These are phyloP conservation scores for Agelastica alni DNA, from an alignment of 2,888 invertebrate species.

Conservation along the genomic window DNA sequence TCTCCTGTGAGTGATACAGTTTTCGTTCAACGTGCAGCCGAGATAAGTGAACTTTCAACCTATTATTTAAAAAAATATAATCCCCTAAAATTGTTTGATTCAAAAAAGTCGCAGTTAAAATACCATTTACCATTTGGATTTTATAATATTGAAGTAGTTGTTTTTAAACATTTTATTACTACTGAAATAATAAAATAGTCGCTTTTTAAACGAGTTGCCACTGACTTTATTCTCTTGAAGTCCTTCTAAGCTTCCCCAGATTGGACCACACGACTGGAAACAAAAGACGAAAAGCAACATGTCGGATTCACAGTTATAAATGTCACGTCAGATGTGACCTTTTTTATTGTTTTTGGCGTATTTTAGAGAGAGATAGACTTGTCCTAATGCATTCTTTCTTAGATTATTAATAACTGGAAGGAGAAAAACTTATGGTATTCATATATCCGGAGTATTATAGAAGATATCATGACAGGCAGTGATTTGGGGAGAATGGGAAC, in stretches of 20 bases:
- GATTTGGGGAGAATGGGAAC: constrained; percentile 45
- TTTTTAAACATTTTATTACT: too few species aligned
- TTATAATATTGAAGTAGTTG: too few species aligned
- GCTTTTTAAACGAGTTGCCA: constrained; percentile 7
- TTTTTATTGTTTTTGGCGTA: constrained; percentile 52
- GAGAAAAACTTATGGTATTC: constrained; percentile 40
- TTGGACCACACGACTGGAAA: constrained; percentile 45
- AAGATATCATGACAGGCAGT: constrained; percentile 45
- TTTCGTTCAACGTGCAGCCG: too few species aligned
- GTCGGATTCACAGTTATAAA: constrained; percentile 54
- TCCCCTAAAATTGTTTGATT: too few species aligned
- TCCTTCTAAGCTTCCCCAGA: constrained; percentile 36
- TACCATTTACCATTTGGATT: too few species aligned
- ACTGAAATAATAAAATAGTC: too few species aligned
- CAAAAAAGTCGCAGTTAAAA: too few species aligned
- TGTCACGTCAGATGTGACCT: constrained; percentile 50
- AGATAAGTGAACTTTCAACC: too few species aligned
- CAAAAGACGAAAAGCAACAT: constrained; percentile 49
- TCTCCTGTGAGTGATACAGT: too few species aligned
- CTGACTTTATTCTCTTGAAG: constrained; percentile 9
- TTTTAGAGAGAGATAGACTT: constrained; percentile 33
- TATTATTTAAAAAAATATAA: too few species aligned
- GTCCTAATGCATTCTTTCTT: constrained; percentile 46
- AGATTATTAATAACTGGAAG: constrained; percentile 46
- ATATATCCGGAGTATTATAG: constrained; percentile 41